Percentiles rank a stretch among this genome's conserved stretches.
These are phyloP conservation scores for Pardosa pseudoannulata DNA, from an alignment of 2,888 invertebrate genomes.

Conservation along the genomic window DNA sequence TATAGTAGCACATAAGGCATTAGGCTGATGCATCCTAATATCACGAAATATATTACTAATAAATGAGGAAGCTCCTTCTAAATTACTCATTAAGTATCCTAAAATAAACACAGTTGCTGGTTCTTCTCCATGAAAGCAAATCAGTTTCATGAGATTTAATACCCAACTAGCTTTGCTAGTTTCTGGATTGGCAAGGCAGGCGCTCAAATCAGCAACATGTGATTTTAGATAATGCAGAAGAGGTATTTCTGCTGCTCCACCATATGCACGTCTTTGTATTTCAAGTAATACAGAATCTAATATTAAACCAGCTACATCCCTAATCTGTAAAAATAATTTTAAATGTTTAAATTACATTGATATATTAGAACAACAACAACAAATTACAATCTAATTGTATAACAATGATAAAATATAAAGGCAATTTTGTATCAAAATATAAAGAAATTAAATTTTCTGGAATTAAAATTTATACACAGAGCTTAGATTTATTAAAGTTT, in stretches of 20 bases:
- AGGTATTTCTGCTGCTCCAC: conserved; percentile 65
- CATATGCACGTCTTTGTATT: conserved; percentile 67
- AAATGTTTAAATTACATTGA: too few relatives aligned
- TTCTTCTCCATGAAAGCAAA: conserved; percentile 71
- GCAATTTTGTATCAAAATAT: too few relatives aligned
- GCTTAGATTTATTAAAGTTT: too few relatives aligned
- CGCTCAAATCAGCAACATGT: conserved; percentile 60
- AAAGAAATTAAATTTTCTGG: too few relatives aligned
- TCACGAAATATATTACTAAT: conserved; percentile 64
- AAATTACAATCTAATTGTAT: too few relatives aligned
- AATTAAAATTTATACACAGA: too few relatives aligned
- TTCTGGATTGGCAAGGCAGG: conserved; percentile 46
- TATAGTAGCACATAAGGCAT: conserved; percentile 61
- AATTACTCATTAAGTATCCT: conserved; percentile 59
- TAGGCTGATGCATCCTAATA: conserved; percentile 69
- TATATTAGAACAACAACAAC: too few relatives aligned
- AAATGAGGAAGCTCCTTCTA: conserved; percentile 53
- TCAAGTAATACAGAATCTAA: conserved; percentile 71
- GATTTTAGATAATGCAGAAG: conserved; percentile 64
- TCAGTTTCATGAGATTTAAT: conserved; percentile 67
- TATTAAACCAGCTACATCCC: conserved; percentile 73
- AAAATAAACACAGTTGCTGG: conserved; percentile 58
- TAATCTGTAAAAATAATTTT: conserved; percentile 48
- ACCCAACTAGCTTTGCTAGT: conserved; percentile 68
- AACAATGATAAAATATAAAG: too few relatives aligned